Evolutionary conservation across 2,113 vertebrate species (phyloP).

Genomic region (Ranitomeya variabilis): DNA sequence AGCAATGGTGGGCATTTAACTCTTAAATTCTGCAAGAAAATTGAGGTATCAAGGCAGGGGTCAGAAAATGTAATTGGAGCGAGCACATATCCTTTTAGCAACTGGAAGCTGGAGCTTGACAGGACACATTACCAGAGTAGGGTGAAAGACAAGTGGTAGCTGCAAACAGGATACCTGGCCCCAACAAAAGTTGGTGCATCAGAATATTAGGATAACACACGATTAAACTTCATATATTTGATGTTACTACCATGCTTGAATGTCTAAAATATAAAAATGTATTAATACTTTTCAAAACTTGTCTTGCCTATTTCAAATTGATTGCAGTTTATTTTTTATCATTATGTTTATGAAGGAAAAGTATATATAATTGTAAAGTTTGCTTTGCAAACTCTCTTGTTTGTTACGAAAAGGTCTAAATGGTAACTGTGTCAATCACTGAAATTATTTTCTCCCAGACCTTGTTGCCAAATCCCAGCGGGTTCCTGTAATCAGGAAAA

Average conservation of each 20-base stretch:
- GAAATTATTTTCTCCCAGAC: constrained; percentile 37
- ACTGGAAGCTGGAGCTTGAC: no score
- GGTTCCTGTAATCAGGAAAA: constrained; percentile 43
- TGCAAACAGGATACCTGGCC: no score
- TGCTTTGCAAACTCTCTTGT: constrained; percentile 6
- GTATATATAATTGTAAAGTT: constrained; percentile 13
- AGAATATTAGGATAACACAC: no score
- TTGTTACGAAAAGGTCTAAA: constrained; percentile 41
- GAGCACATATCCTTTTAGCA: no score
- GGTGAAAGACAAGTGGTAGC: no score
- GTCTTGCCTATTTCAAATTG: background rate
- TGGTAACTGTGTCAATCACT: constrained; percentile 51
- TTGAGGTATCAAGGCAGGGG: no score
- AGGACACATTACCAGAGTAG: no score
- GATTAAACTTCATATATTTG: no score
- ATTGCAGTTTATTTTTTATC: background rate
- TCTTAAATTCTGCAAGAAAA: no score
- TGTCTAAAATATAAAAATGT: background rate
- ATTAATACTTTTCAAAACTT: background rate
- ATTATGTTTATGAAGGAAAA: background rate
- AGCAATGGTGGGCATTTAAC: no score
- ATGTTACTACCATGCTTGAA: background rate
- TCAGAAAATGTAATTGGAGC: no score
- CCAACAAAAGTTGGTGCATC: no score
- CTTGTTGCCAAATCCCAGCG: constrained; percentile 52